Evolutionary conservation across 2,888 invertebrate species (phyloP).

Genomic region (Drosophila bunnanda): DNA sequence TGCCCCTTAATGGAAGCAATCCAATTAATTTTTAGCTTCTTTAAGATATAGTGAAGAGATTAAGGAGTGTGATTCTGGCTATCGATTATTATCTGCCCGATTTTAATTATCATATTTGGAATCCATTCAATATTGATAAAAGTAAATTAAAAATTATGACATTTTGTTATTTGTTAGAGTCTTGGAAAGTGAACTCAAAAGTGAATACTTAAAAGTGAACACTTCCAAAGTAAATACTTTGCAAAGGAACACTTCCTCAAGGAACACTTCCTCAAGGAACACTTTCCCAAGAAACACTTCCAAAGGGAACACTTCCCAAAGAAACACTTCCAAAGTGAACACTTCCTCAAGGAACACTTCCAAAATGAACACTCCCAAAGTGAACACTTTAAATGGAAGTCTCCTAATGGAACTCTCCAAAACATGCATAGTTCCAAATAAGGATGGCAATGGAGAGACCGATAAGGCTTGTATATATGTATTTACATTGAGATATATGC

Average conservation of each 20-base stretch:
- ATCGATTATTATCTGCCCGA: neutral
- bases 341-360: neutral
- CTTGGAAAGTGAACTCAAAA: too few species aligned
- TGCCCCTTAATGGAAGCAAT: conserved; percentile 27
- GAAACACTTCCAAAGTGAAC: too few species aligned
- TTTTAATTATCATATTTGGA: neutral
- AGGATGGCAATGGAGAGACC: neutral
- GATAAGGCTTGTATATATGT: conserved; percentile 12
- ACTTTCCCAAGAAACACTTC: neutral
- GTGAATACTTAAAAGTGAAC: too few species aligned
- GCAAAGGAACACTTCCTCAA: too few species aligned
- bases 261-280: too few species aligned
- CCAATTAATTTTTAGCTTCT: conserved; percentile 27
- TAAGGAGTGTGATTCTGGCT: conserved; percentile 3
- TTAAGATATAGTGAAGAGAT: neutral
- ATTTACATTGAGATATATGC: neutral
- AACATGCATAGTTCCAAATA: conserved; percentile 6
- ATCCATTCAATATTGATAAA: neutral
- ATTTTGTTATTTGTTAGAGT: neutral
- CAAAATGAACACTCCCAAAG: conserved; percentile 2
- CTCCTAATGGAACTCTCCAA: conserved; percentile 3
- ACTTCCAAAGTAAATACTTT: too few species aligned
- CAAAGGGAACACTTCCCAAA: too few species aligned
- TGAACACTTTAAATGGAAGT: conserved; percentile 4
- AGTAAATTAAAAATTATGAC: neutral